Evolutionary conservation across 2,888 invertebrate genomes (phyloP), one percentile per base, ranked within the genome.

Genomic region (Trichopoda pennipes): DNA sequence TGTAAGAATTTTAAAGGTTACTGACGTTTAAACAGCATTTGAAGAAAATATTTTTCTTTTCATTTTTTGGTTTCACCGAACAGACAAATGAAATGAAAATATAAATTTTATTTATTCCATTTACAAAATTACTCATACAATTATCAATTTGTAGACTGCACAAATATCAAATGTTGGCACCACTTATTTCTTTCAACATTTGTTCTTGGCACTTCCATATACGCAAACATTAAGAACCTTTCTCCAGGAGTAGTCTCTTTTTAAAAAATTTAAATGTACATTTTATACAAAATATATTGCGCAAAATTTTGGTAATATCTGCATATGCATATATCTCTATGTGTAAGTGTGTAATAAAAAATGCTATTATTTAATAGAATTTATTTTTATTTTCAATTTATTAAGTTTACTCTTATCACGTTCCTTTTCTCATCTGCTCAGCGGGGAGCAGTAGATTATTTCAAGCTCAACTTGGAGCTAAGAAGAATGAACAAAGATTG

Each of bases 61-160:
- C 8, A 9, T 56, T 23, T 47, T 28, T 55, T 16, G 56, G 21
- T 49, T 38, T 49, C 23, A 49, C 32, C 16, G 2, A 47, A 56
- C 21, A 17, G 16, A 49, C 38, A 28, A 38, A 38, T 49, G 38
- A 23, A 58, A 23, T 35, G 51, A 3, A 44, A 75, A 75, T 35
- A 64, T 51, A 51, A 66, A 49, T 60, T 66, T 12, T 38, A 38
- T 14, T 66, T 58, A 60, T 76, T 51, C 53, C 60, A 76, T 68
- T 76, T 60, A 53, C n/a, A 44, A 60, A 76, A 60, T 53, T 44
- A 35, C 68, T 68, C 42, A 35, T 53, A 53, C 58, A 28, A 66
- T 58, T 66, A 68, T 60, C 68, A 60, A 68, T 60, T 60, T 68
- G n/a, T 32, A 60, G 17, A 55, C 63, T 35, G 69, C 21, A 60